Conservation (phyloP, 2,888 invertebrate species). For the Entomobrya proxima region DNA sequence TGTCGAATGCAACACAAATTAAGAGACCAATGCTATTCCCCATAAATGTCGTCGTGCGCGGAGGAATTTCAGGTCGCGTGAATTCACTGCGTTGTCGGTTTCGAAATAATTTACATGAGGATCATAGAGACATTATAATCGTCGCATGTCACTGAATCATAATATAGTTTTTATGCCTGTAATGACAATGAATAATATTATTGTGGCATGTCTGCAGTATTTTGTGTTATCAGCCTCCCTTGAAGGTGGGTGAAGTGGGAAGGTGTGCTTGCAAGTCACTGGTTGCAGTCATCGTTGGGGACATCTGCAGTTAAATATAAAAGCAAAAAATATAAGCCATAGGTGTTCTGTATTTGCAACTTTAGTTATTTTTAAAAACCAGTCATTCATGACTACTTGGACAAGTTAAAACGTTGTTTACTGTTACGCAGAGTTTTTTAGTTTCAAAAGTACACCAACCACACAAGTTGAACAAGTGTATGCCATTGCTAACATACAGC, state of each 20-base stretch:
- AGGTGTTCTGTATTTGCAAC: no score
- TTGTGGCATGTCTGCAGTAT: not conserved
- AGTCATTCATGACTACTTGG: constrained; percentile 40
- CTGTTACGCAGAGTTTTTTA: no score
- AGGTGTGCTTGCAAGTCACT: not conserved
- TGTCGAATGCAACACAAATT: no score
- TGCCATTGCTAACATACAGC: no score
- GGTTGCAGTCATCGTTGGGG: not conserved
- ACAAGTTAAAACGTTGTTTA: constrained; percentile 20
- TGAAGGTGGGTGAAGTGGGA: not conserved
- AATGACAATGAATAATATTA: not conserved
- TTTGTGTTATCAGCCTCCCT: not conserved
- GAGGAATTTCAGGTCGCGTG: constrained; percentile 18
- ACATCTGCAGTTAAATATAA: no score
- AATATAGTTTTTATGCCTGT: no score
- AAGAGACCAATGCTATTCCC: not conserved
- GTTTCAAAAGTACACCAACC: no score
- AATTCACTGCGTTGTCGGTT: not conserved
- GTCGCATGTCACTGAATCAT: constrained; percentile 11
- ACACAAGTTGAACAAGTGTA: no score
- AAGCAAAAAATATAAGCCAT: not conserved
- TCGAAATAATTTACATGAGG: not conserved
- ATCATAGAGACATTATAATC: not conserved
- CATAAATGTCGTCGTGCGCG: not conserved
- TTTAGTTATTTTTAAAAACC: constrained; percentile 28